Base-by-base conservation (phyloP, 2,113 vertebrate species). In the Dinomys branickii region DNA sequence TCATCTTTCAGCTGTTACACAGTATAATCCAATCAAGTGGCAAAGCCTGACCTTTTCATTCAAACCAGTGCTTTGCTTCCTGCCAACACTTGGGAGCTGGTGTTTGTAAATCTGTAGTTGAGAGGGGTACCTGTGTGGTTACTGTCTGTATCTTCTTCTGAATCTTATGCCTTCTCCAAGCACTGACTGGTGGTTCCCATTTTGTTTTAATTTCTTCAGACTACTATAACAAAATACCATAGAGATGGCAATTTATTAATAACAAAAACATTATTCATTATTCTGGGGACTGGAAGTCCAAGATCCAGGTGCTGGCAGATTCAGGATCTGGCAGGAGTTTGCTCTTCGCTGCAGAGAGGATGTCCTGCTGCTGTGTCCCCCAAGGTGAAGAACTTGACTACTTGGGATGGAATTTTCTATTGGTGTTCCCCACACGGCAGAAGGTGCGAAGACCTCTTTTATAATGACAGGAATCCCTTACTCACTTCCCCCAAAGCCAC, bases 351-450 rank as follows among this genome's bases (percentile, higher is more conserved):
- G 14, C 4, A 5, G 0, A 20, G 69, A 24, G 26, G 30, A 22
- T 24, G 3, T 14, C 19, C 22, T 33, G 19, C 9, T 24, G 41
- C 35, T 28, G 16, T 12, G 14, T 61, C 14, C 73, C 73, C 13
- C 30, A 24, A 50, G 14, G 7, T 16, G 91, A 85, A 91, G 38
- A 26, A 41, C 20, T 6, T 35, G 50, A 41, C 58, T 19, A 5
- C 7, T 6, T 11, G 11, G 50, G n/a, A 22, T 38, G 26, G 86
- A 85, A 94, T 41, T 28, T 35, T 33, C 52, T 50, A 65, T 0
- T 0, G 3, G 78, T 30, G 4, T 3, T n/a, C n/a, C n/a, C 77
- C 41, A 10, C 12, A 2, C 26, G 41, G 54, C 10, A 2, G 24
- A 58, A 78, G 50, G 12, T n/a, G 1, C 47, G 5, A 90, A 11